phyloP scores from a whole-genome alignment of 2,888 invertebrate genomes.

The Agonopterix heracliana region DNA sequence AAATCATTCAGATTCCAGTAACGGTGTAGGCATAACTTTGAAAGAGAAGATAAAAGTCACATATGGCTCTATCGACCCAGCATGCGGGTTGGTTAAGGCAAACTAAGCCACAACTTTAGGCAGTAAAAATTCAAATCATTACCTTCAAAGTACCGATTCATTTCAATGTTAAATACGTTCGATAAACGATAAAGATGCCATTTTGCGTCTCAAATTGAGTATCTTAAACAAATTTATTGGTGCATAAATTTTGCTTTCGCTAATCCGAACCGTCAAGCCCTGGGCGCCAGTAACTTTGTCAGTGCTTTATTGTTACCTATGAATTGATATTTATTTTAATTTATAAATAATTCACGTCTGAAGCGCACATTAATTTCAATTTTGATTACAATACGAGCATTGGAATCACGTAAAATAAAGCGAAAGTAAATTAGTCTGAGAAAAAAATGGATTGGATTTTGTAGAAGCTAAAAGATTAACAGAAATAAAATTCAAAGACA shows the following conservation, averaged over 20 bases:
- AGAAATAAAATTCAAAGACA: too few species aligned
- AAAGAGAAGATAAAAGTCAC: slow-evolving; percentile 4
- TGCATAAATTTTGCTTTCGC: slow-evolving; percentile 18
- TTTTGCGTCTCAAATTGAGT: slow-evolving; percentile 12
- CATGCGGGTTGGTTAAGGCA: slow-evolving; percentile 2
- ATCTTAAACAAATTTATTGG: slow-evolving; percentile 19
- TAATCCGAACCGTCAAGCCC: slow-evolving; percentile 12
- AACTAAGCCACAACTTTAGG: background rate
- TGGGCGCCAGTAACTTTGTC: slow-evolving; percentile 9
- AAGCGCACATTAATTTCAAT: too few species aligned
- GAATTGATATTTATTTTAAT: slow-evolving; percentile 1
- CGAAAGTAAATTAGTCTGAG: too few species aligned
- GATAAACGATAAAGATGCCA: slow-evolving; percentile 15
- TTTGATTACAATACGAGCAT: too few species aligned
- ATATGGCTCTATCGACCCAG: slow-evolving; percentile 6
- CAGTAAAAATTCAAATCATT: slow-evolving; percentile 6
- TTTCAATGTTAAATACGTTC: slow-evolving; percentile 12
- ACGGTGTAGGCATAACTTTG: background rate
- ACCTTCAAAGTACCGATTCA: slow-evolving; percentile 10
- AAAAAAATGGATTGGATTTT: too few species aligned
- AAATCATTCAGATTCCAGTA: background rate
- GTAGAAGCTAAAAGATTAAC: too few species aligned
- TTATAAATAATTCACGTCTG: too few species aligned
- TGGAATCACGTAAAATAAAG: too few species aligned
- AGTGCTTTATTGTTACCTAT: slow-evolving; percentile 9